phyloP scores from a whole-genome alignment of 1,140 invertebrate genomes.

The Drosophila malerkotliana region DNA sequence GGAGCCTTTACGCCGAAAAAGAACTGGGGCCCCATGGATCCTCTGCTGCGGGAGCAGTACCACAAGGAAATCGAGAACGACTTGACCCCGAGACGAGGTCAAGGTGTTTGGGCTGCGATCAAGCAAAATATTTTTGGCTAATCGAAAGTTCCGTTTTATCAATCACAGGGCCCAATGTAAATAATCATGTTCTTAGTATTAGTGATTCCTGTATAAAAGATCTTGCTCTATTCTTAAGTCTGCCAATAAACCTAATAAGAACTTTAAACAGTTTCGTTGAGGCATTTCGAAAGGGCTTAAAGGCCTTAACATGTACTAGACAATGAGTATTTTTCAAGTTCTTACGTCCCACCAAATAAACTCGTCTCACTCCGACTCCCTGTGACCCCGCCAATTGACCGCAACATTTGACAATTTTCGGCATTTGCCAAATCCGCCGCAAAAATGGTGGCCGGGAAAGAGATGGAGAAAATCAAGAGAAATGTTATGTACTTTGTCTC shows the following conservation, averaged over 20 bases:
- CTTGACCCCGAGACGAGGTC: slow-evolving; percentile 39
- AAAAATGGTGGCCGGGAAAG: slow-evolving; percentile 19
- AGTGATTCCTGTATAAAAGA: slow-evolving; percentile 27
- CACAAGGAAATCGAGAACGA: slow-evolving; percentile 73
- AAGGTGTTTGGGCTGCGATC: slow-evolving; percentile 67
- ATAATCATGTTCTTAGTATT: slow-evolving; percentile 6
- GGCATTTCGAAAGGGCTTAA: not conserved
- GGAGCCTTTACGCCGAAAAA: slow-evolving; percentile 84
- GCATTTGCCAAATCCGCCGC: slow-evolving; percentile 51
- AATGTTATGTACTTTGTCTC: slow-evolving; percentile 79
- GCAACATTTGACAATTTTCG: slow-evolving; percentile 70
- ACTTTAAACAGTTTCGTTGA: not conserved
- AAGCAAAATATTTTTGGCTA: slow-evolving; percentile 72
- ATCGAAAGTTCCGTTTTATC: not conserved
- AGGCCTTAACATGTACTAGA: not conserved
- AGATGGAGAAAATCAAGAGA: slow-evolving; percentile 67
- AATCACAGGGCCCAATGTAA: slow-evolving; percentile 6
- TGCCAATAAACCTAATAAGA: slow-evolving; percentile 60
- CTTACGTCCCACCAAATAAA: slow-evolving; percentile 9
- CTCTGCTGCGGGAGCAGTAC: slow-evolving; percentile 72
- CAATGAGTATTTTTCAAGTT: not conserved
- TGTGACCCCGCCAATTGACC: slow-evolving; percentile 68
- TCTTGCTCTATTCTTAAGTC: slow-evolving; percentile 44
- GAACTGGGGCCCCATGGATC: slow-evolving; percentile 86
- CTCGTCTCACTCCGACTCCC: slow-evolving; percentile 19